Evolutionary conservation across 2,113 vertebrate species (phyloP), one percentile per base, ranked within the genome.

Genomic region (Atlantisia rogersi): DNA sequence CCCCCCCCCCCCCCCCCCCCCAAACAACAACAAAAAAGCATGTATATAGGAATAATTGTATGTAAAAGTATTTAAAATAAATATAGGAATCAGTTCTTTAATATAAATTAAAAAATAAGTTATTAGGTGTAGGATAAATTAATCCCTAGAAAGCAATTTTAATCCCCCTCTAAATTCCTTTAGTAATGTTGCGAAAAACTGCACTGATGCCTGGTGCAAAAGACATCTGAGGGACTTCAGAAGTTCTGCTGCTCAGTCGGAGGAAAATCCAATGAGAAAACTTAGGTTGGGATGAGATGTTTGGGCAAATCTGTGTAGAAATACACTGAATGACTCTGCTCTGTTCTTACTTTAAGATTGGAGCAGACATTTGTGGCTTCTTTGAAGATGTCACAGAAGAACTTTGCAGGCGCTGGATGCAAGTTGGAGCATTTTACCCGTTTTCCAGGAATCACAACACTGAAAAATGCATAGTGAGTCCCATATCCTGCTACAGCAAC

Each of bases 371-470:
- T 78, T 99, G 99, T 87, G 99, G 99, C 26, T 99, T 99, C 91
- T 94, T 98, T 9, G 92, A 98, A 37, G 15, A 99, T 32, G 44
- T 88, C 35, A 22, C 94, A 1, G 99, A 99, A 92, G 99, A 99
- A 76, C 98, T 99, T 25, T 99, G 99, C 55, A 97, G 97, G 16
- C 98, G 99, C 15, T 99, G 99, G 99, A 99, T 99, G 98, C 99
- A 99, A 95, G 97, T 99, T 69, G 99, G 99, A 24, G 98, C 99
- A 0, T 99, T 99, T 96, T 99, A 99, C 88, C 99, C 99, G 15
- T 99, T 99, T 97, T 98, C 98, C 90, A 97, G 99, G 53, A 99
- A 99, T 95, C 99, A 99, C 97, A 99, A 99, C 24, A 98, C 98
- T 40, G 97, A 99, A 76, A 90, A 95, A 50, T 98, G 97, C 93